Base-by-base conservation (phyloP, 2,888 invertebrate genomes). In the Chrysolina haemoptera region DNA sequence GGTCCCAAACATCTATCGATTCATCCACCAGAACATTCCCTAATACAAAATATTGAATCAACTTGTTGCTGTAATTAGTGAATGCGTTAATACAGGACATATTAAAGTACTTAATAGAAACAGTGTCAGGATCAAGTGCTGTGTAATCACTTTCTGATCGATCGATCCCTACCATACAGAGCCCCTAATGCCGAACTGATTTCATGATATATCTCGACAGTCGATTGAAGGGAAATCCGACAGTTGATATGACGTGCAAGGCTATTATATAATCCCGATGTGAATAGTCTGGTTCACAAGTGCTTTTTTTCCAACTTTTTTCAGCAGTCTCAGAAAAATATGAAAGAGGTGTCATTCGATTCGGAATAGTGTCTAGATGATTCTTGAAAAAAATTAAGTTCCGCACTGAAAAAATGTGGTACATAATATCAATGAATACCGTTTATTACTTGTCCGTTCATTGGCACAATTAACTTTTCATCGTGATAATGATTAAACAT, bases 31-130 rank as follows among this genome's bases (percentile, higher is more conserved):
- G 35, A 40, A 50, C 16, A 67, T 27, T 46, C 66, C 18, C 11
- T 59, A 22, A 59, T 59, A n/a, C 59, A 67, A 67, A 55, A 53
- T 50, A 50, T 50, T 66, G 66, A 27, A 48, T 66, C 6, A 20
- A 66, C 67, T 55, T 67, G 67, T 67, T 67, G 67, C 67, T 53
- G 20, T 40, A 40, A 67, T 67, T 53, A 67, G 40, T 48, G 14
- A 40, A 55, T 67, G 53, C 14, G 22, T 16, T 40, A 41, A 53
- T 67, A 20, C 53, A 67, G 40, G 67, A 27, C 40, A 18, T 27
- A 67, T 40, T 53, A 20, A 40, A 67, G 67, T 35, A 40, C 53
- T 50, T 40, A 41, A 67, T 53, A 20, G 41, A 67, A 20, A 67
- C 41, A 67, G 67, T 67, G 59, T 67, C 41, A 14, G 50, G 40